Conservation (phyloP, 1,140 invertebrate species). For the Drosophila watanabei region DNA sequence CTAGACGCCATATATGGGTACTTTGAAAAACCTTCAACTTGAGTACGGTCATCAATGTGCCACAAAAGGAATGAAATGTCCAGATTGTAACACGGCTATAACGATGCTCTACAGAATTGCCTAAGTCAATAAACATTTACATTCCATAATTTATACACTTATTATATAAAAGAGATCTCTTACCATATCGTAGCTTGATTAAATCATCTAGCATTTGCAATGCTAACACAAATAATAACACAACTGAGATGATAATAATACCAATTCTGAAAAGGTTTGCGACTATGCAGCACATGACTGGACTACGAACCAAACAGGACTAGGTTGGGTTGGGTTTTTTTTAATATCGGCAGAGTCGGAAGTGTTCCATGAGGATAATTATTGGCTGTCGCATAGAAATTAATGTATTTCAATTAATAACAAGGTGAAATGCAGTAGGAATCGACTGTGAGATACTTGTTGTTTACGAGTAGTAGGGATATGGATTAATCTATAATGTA, state of each 20-base stretch:
- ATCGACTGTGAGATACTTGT: background rate
- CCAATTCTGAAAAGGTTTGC: no score
- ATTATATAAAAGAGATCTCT: background rate
- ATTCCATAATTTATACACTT: background rate
- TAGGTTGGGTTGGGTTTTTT: background rate
- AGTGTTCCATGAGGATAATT: background rate
- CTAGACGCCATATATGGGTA: no score
- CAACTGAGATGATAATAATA: background rate
- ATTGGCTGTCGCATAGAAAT: background rate
- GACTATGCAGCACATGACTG: slow-evolving; percentile 7
- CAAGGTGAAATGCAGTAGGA: no score
- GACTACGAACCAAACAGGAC: background rate
- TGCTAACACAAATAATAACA: background rate
- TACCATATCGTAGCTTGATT: fast-evolving
- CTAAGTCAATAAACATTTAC: background rate
- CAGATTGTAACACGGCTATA: fast-evolving
- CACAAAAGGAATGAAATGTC: background rate
- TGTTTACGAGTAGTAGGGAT: background rate
- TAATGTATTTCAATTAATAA: background rate
- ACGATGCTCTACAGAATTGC: fast-evolving
- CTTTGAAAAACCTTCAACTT: background rate
- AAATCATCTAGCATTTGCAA: fast-evolving
- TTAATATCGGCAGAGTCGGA: background rate
- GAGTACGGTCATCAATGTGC: background rate
- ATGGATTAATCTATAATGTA: background rate